These are phyloP conservation scores for Cantharis flavilabris DNA, from an alignment of 2,888 invertebrate genomes.

Conservation along the genomic window DNA sequence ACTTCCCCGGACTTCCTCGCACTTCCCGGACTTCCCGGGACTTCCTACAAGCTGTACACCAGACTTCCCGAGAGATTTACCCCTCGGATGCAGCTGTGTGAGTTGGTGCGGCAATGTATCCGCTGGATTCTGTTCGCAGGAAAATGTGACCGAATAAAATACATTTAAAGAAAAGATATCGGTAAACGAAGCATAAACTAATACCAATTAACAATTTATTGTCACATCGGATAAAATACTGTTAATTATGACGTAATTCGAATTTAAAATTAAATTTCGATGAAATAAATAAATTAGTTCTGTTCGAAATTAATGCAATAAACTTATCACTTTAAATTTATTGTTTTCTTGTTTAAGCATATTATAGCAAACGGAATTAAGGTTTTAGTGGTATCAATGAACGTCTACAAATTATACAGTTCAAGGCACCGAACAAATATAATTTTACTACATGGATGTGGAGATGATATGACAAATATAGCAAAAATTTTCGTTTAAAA, in stretches of 20 bases:
- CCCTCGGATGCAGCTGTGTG: neutral
- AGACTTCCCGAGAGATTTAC: too few relatives aligned
- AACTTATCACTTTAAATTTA: neutral
- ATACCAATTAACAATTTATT: neutral
- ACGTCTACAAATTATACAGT: neutral
- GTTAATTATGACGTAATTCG: neutral
- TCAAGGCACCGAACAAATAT: neutral
- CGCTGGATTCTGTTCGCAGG: neutral
- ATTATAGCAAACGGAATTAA: neutral
- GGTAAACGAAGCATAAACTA: neutral
- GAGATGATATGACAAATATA: neutral
- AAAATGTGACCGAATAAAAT: neutral
- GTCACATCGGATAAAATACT: neutral
- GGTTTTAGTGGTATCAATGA: neutral
- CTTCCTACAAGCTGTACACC: too few relatives aligned
- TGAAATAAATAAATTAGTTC: neutral
- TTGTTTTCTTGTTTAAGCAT: neutral
- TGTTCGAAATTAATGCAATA: neutral
- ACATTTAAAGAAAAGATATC: conserved; percentile 1
- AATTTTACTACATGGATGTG: neutral
- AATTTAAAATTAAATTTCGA: neutral
- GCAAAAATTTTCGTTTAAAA: neutral
- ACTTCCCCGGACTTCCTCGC: too few relatives aligned
- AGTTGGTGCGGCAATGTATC: conserved; percentile 1
- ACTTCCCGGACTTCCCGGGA: too few relatives aligned